These are phyloP conservation scores for Ostrea denselamellosa DNA, from an alignment of 1,140 invertebrate genomes.

Conservation along the genomic window DNA sequence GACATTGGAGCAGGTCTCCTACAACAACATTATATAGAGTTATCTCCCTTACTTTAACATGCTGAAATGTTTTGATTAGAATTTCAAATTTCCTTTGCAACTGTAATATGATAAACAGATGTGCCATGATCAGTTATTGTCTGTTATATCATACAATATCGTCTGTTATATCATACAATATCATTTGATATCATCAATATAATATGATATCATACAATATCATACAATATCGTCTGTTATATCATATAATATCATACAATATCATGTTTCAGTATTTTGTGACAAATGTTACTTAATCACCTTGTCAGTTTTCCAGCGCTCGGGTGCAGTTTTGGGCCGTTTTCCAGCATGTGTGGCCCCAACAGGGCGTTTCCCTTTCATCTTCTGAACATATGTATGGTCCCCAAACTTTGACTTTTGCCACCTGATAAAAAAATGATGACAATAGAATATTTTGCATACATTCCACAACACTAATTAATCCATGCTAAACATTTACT, in stretches of 20 bases:
- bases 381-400: constrained; percentile 68
- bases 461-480: too few relatives aligned
- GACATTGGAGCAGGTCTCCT: constrained; percentile 59
- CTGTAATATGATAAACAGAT: neutral
- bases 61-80: neutral
- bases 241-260: too few relatives aligned
- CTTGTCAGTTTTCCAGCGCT: constrained; percentile 68
- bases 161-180: too few relatives aligned
- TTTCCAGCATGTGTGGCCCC: constrained; percentile 63
- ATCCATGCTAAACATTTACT: too few relatives aligned
- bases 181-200: too few relatives aligned
- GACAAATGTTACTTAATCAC: constrained; percentile 1
- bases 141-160: too few relatives aligned
- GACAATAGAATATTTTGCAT: neutral
- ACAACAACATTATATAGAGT: constrained; percentile 24
- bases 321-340: constrained; percentile 68
- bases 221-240: too few relatives aligned
- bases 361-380: constrained; percentile 56
- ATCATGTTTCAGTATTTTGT: too few relatives aligned
- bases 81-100: neutral
- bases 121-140: neutral
- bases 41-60: neutral
- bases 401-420: constrained; percentile 65
- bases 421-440: constrained; percentile 58
- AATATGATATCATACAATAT: too few relatives aligned